A percentile compares a stretch with the other conserved stretches of the same genome.
Evolutionary conservation across 2,888 invertebrate species (phyloP).

Genomic region (Crioceris asparagi): DNA sequence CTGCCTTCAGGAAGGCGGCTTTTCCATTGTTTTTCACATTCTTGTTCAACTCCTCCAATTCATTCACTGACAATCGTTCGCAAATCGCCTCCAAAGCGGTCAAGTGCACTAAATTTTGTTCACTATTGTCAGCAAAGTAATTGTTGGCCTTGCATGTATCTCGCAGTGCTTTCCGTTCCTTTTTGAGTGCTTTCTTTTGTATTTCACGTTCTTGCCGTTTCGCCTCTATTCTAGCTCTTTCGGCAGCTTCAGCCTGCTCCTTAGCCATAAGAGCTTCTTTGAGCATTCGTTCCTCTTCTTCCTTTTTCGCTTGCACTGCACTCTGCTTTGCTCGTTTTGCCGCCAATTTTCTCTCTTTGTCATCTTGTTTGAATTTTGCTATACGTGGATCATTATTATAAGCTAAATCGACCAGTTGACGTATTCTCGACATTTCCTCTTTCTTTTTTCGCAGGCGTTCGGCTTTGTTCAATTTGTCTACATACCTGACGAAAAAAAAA

Average conservation of each 20-base stretch:
- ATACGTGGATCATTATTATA: conserved; percentile 93
- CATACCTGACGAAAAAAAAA: conserved; percentile 49
- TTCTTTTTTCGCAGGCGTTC: conserved; percentile 89
- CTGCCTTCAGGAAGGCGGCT: conserved; percentile 53
- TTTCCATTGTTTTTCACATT: conserved; percentile 54
- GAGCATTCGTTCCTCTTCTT: conserved; percentile 69
- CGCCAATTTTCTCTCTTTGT: conserved; percentile 81
- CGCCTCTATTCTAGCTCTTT: conserved; percentile 70
- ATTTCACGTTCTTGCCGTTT: conserved; percentile 78
- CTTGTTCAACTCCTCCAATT: conserved; percentile 68
- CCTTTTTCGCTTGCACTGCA: conserved; percentile 69
- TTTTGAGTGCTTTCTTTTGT: conserved; percentile 74
- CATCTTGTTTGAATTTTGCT: conserved; percentile 83
- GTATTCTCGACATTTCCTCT: conserved; percentile 89
- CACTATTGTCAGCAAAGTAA: conserved; percentile 64
- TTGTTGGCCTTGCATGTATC: conserved; percentile 72
- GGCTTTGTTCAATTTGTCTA: conserved; percentile 95
- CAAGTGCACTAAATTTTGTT: conserved; percentile 71
- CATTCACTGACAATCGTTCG: conserved; percentile 60
- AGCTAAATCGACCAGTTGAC: conserved; percentile 85
- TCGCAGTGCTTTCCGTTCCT: conserved; percentile 71
- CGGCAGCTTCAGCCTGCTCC: conserved; percentile 70
- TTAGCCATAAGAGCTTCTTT: conserved; percentile 64
- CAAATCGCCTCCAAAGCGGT: conserved; percentile 87
- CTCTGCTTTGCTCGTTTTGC: conserved; percentile 80